Base-by-base conservation (phyloP, 1,140 invertebrate genomes). In the Micrasema minimum region DNA sequence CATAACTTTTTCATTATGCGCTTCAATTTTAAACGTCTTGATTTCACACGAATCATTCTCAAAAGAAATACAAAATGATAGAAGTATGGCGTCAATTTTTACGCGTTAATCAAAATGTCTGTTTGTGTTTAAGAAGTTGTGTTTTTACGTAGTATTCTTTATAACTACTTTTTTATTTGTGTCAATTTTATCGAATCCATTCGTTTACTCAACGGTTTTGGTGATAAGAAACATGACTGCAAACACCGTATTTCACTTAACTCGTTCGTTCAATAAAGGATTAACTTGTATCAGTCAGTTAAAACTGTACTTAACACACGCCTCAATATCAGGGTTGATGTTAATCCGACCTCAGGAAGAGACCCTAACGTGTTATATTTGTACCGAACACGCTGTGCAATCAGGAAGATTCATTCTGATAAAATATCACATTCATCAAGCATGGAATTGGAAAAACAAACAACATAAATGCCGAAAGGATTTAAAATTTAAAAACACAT, bases 21-120 rank as follows among this genome's bases (percentile, higher is more conserved):
- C 48, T 11, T 51, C 22, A 51, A 35, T 35, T 43, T 48, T 12
- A 31, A 59, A 72, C 57, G 71, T 66, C 71, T 72, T 46, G n/a
- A 64, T 72, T 68, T 53, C 43, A 62, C 14, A 68, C 57, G 50
- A 61, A 37, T 2, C 11, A 23, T 51, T 22, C 18, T 16, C 4
- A 14, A 14, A 0, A n/a, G n/a, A 7, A 45, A 45, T 16, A n/a
- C 5, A 45, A 14, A 16, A 3, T 45, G 43, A 14, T 9, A 14
- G 43, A 14, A 45, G 38, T n/a, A 41, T 41, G 10, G 10, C 1
- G 38, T 41, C 38, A 41, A 9, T 1, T 1, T 2, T 11, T 5
- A 11, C n/a, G 38, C n/a, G 7, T 50, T 5, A 4, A 50, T 3
- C 2, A 18, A 10, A 20, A 1, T 50, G 11, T 18, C 20, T 50